Percentiles rank a stretch among this genome's conserved stretches.
Conservation (phyloP, 2,888 invertebrate genomes). For the Odontothrips loti region DNA sequence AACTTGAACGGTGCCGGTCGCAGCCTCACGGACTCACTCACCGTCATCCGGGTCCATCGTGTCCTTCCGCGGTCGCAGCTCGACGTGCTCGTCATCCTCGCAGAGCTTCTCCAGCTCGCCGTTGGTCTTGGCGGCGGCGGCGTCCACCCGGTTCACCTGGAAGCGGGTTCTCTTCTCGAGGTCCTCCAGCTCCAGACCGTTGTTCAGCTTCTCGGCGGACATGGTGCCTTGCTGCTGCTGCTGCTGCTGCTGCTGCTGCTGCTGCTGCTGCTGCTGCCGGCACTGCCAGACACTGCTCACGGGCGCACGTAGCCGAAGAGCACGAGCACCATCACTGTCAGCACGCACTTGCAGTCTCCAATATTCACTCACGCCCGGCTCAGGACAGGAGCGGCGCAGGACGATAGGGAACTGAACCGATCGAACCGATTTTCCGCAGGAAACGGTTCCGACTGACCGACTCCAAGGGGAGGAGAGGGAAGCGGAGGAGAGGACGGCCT, state of each 20-base stretch:
- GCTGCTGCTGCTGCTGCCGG: not conserved
- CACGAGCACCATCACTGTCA: too few species aligned
- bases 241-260: not conserved
- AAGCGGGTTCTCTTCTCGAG: constrained; percentile 53
- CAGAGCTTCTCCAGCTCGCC: constrained; percentile 44
- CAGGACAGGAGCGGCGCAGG: too few species aligned
- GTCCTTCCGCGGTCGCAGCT: not conserved
- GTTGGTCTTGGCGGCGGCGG: constrained; percentile 44
- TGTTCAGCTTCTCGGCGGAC: not conserved
- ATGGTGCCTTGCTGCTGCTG: not conserved
- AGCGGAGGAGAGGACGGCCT: too few species aligned
- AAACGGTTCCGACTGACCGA: too few species aligned
- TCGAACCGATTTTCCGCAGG: too few species aligned
- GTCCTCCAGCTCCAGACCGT: constrained; percentile 46
- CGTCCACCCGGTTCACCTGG: constrained; percentile 59
- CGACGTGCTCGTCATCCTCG: constrained; percentile 36
- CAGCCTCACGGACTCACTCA: not conserved
- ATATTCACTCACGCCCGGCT: too few species aligned
- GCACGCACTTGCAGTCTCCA: too few species aligned
- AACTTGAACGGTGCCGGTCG: not conserved
- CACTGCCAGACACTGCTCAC: too few species aligned
- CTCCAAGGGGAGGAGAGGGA: too few species aligned
- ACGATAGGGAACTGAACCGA: too few species aligned
- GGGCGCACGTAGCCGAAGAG: too few species aligned
- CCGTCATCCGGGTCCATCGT: constrained; percentile 11